phyloP scores from a whole-genome alignment of 1,140 invertebrate genomes.

The Zaprionus africanus region DNA sequence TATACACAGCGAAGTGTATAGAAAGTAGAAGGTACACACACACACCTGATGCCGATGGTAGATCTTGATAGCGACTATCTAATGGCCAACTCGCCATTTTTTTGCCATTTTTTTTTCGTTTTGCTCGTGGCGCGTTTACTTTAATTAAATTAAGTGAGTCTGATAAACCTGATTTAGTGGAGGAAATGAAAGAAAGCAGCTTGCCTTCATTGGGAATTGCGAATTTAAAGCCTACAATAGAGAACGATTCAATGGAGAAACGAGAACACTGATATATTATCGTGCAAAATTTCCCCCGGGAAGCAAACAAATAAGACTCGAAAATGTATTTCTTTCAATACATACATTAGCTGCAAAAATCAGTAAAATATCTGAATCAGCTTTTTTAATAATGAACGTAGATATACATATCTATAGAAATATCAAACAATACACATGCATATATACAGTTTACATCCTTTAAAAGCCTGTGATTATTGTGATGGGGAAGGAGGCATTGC shows the following conservation, averaged over 20 bases:
- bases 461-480: background rate
- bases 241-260: background rate
- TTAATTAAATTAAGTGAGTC: constrained; percentile 10
- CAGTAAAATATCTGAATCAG: background rate
- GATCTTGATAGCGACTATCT: constrained; percentile 4
- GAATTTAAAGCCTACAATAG: background rate
- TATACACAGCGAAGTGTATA: background rate
- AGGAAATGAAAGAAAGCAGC: background rate
- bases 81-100: background rate
- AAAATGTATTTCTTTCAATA: background rate
- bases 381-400: background rate
- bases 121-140: background rate
- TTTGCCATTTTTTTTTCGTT: background rate
- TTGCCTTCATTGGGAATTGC: background rate
- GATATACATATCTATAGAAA: background rate
- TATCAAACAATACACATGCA: background rate
- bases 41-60: background rate
- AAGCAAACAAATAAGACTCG: background rate
- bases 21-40: no score
- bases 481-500: background rate
- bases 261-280: background rate
- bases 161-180: constrained; percentile 2
- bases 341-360: background rate
- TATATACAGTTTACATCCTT: no score
- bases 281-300: background rate